Base-by-base conservation (phyloP, 1,140 invertebrate genomes). In the Prorops nasuta region DNA sequence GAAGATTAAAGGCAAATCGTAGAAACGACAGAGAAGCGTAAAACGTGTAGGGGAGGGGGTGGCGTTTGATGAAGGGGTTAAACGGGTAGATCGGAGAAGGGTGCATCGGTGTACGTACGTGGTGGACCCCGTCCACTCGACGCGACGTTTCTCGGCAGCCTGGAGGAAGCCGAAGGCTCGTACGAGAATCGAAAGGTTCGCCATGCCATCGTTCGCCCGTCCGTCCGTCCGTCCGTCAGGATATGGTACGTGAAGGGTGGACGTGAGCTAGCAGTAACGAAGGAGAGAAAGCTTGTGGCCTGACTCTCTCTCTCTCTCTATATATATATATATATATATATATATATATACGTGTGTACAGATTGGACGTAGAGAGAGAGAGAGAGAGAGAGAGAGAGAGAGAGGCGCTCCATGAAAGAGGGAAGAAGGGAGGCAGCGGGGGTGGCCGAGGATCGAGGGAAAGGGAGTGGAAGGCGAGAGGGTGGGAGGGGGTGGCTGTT, bases 401-500 rank as follows among this genome's bases (percentile, higher is more conserved):
- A 31, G 32, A 47, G 40, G 37, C 42, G 46, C 15, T 16, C 1
- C 16, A 48, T 44, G 19, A 12, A n/a, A 32, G 31, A 39, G 47
- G 36, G 41, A 28, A 45, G 35, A 37, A 24, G 28, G 40, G 35
- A 32, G 49, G 6, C 8, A 19, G 40, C 47, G 40, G 41, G 46
- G 21, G 54, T 44, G 58, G 54, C 52, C 19, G 50, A 56, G 41
- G 56, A 54, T 50, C 41, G 59, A 51, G 53, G 49, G 56, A 58
- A 46, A 39, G 47, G 44, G 56, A 51, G 52, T 36, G 60, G 61
- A 56, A 39, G 62, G 64, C n/a, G n/a, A n/a, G n/a, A n/a, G n/a
- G n/a, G n/a, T n/a, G n/a, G n/a, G n/a, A n/a, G 68, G 63, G 51
- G 63, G 58, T 63, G 60, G 67, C 66, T 67, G 71, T 72, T 74